phyloP scores from a whole-genome alignment of 2,888 invertebrate species.

The Diarsia dahlii region DNA sequence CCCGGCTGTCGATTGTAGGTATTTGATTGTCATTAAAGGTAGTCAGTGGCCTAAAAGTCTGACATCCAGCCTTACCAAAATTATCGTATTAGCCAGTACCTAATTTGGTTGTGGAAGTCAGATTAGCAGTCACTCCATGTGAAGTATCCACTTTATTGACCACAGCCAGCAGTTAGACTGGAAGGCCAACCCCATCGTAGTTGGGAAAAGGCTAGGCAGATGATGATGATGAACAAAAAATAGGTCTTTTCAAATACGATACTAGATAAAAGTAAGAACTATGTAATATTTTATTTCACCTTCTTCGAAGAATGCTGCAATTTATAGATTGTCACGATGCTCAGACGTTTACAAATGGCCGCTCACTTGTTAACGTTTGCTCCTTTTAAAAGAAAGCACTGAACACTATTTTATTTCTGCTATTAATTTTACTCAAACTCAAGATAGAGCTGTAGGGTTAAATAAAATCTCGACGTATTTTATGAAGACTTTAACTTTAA shows the following conservation, averaged over 20 bases:
- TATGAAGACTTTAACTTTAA: conserved; percentile 4
- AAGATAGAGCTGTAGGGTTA: neutral
- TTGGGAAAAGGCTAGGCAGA: neutral
- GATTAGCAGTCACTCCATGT: neutral
- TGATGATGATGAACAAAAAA: neutral
- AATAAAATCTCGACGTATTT: conserved; percentile 21
- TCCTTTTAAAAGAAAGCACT: conserved; percentile 45
- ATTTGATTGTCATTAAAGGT: neutral
- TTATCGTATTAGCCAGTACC: neutral
- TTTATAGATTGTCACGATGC: conserved; percentile 48
- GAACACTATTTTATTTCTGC: conserved; percentile 36
- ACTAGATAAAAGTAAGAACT: neutral
- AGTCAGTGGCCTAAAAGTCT: neutral
- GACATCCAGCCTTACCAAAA: neutral
- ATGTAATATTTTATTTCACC: conserved; percentile 28
- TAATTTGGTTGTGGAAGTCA: neutral
- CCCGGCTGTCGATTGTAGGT: neutral
- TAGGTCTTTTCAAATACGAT: neutral
- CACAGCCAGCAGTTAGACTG: too few species aligned
- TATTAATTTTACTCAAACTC: conserved; percentile 30
- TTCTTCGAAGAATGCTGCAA: conserved; percentile 37
- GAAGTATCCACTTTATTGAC: too few species aligned
- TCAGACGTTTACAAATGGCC: conserved; percentile 53
- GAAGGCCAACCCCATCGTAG: too few species aligned
- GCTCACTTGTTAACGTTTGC: conserved; percentile 58